These are phyloP conservation scores for Philereme vetulata DNA, from an alignment of 2,888 invertebrate species.

Conservation along the genomic window DNA sequence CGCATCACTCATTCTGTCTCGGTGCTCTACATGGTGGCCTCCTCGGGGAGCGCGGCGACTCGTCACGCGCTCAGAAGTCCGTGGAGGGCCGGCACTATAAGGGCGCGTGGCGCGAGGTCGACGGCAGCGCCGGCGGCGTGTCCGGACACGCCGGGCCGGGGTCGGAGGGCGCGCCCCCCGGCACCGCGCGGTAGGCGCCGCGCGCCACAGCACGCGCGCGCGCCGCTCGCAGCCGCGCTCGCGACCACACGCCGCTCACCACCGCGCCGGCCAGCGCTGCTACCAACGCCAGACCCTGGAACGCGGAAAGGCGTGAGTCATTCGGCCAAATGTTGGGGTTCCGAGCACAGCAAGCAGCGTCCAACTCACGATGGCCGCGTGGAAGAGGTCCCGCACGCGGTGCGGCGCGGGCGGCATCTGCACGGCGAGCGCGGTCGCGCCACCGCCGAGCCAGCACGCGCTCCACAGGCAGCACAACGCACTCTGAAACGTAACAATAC, in stretches of 20 bases:
- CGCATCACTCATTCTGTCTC: background rate
- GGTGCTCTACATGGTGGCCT: background rate
- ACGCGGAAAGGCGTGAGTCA: constrained; percentile 4
- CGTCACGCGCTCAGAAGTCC: constrained; percentile 44
- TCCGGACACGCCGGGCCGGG: constrained; percentile 29
- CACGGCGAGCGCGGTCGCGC: constrained; percentile 58
- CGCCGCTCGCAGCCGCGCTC: constrained; percentile 42
- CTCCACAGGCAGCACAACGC: constrained; percentile 49
- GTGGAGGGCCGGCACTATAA: constrained; percentile 70
- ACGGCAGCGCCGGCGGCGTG: constrained; percentile 37
- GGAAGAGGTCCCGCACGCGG: constrained; percentile 43
- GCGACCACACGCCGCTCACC: constrained; percentile 36
- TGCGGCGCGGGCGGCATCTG: constrained; percentile 48
- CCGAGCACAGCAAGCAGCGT: too few relatives aligned
- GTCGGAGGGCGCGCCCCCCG: constrained; percentile 51
- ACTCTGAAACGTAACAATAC: constrained; percentile 36
- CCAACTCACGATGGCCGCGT: constrained; percentile 49
- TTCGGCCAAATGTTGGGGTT: too few relatives aligned
- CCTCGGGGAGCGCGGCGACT: too few relatives aligned
- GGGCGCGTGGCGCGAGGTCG: constrained; percentile 55
- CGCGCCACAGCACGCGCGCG: constrained; percentile 30
- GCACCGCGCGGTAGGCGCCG: constrained; percentile 53
- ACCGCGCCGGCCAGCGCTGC: constrained; percentile 45
- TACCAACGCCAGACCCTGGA: constrained; percentile 51
- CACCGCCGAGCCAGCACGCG: constrained; percentile 44